Evolutionary conservation across 1,140 invertebrate genomes (phyloP), one percentile per base, ranked within the genome.

Genomic region (Pteromalus puparum): DNA sequence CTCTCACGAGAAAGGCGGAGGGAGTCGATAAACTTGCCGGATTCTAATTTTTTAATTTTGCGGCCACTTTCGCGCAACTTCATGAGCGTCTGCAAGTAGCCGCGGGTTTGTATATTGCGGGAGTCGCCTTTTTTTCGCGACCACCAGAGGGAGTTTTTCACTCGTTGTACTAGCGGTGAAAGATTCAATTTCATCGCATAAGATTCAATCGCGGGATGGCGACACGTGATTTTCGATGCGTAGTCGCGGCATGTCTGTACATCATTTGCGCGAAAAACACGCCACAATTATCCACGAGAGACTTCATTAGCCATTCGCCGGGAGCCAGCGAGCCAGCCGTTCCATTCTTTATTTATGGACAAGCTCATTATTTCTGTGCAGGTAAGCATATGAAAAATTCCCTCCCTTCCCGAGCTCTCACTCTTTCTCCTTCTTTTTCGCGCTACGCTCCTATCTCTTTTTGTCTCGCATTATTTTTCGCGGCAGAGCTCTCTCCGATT

Each of bases 301-400:
- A 91, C 90, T 92, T 92, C 89, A 92, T 92, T 92, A 91, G 88
- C 89, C 88, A 91, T 91, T 91, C 90, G 88, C 88, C 89, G 88
- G 87, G 88, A 90, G 89, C 89, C 28, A 85, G 87, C 88, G 26
- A 85, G 87, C 87, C 53, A 26, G 28, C 46, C 77, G 46, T 88
- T 91, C 90, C 88, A 91, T 91, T 91, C 91, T 92, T 92, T 92
- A 92, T 92, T 92, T 91, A 93, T 92, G 91, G 89, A 92, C 89
- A 92, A 91, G 91, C 92, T 92, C 92, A 92, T 92, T 92, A 92
- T 93, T 93, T 91, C 90, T 92, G 92, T 92, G 89, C 91, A 93
- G 89, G 91, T 93, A 90, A 93, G 92, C 92, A 93, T 92, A 93
- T 91, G 91, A 92, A 92, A 92, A 91, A 91, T 91, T 91, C 76